A percentile compares a stretch with the other conserved stretches of the same genome.
These are phyloP conservation scores for Spodoptera exigua DNA, from an alignment of 2,888 invertebrate species.

Conservation along the genomic window DNA sequence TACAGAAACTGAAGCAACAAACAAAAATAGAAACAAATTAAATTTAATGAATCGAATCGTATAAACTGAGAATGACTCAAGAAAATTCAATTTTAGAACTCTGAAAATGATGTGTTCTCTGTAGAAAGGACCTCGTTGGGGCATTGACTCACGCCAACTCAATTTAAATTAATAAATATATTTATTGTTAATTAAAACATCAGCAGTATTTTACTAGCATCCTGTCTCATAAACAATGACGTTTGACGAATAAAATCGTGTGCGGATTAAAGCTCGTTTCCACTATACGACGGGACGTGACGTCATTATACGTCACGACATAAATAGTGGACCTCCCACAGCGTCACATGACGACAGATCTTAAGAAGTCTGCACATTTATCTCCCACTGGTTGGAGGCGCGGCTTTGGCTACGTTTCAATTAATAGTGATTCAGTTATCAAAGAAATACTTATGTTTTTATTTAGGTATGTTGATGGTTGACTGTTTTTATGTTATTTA, in stretches of 20 bases:
- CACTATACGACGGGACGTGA: conserved; percentile 46
- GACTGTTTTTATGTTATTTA: background rate
- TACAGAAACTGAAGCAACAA: background rate
- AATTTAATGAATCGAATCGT: background rate
- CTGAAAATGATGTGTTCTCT: background rate
- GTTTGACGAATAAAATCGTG: conserved; percentile 22
- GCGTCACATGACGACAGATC: conserved; percentile 75
- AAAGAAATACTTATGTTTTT: conserved; percentile 37
- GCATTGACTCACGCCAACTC: conserved; percentile 37
- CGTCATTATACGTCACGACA: conserved; percentile 55
- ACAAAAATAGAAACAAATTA: background rate
- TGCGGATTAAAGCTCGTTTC: background rate
- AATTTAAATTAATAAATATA: conserved; percentile 18
- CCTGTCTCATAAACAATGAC: conserved; percentile 33
- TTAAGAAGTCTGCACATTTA: conserved; percentile 64
- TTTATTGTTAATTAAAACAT: conserved; percentile 24
- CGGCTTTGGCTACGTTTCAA: conserved; percentile 50
- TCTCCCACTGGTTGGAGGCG: conserved; percentile 18
- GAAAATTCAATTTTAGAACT: conserved; percentile 27
- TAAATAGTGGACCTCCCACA: conserved; percentile 69
- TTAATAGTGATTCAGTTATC: conserved; percentile 43
- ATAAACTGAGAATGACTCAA: conserved; percentile 18
- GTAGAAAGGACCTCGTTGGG: conserved; percentile 10
- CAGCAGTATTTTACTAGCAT: conserved; percentile 17
- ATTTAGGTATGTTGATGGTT: conserved; percentile 27